phyloP scores from a whole-genome alignment of 2,888 invertebrate genomes.

The Heliconius ismenius region DNA sequence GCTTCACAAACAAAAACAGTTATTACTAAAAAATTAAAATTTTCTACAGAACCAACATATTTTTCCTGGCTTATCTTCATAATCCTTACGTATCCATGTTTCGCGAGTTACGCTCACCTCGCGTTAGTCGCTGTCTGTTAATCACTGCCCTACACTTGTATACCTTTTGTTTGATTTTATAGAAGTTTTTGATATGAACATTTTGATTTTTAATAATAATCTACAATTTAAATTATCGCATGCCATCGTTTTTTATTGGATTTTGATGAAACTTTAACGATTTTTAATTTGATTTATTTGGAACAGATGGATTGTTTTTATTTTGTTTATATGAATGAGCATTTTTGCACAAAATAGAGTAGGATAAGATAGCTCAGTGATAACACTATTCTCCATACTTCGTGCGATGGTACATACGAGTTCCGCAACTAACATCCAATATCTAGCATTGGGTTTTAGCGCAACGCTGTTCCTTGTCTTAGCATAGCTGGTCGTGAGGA shows the following conservation, averaged over 20 bases:
- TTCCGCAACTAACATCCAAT: no score
- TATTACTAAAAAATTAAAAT: no score
- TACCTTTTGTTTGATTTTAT: constrained; percentile 19
- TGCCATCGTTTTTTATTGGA: constrained; percentile 4
- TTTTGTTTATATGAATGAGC: neutral
- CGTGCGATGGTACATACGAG: neutral
- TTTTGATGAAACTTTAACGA: constrained; percentile 20
- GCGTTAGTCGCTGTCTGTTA: constrained; percentile 76
- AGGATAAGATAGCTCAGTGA: neutral
- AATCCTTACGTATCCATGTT: constrained; percentile 53
- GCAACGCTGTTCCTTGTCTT: neutral
- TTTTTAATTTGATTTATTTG: constrained; percentile 2
- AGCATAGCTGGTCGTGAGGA: no score
- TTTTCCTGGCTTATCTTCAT: neutral
- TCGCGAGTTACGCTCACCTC: constrained; percentile 72
- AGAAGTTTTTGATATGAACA: constrained; percentile 17
- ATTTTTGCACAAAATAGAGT: neutral
- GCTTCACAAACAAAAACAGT: no score
- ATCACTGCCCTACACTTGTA: constrained; percentile 52
- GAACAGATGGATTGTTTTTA: neutral
- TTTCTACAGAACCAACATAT: constrained; percentile 54
- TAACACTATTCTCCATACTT: neutral
- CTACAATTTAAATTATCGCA: constrained; percentile 17
- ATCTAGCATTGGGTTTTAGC: neutral
- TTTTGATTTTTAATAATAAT: neutral